Percentiles rank a stretch among this genome's conserved stretches.
Evolutionary conservation across 2,888 invertebrate genomes (phyloP).

Genomic region (Cosmopolites sordidus): DNA sequence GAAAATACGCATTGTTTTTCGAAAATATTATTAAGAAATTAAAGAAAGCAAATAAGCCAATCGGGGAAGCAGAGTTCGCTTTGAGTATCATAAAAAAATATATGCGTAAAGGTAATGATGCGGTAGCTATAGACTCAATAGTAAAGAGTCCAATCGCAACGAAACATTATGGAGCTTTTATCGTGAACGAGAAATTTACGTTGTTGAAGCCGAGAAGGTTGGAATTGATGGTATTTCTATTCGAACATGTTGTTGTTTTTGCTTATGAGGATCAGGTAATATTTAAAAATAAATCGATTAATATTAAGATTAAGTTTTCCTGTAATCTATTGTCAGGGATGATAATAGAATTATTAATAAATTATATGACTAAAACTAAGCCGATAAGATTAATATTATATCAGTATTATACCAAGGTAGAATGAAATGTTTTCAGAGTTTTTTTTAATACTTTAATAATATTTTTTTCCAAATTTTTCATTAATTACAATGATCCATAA

Average conservation of each 20-base stretch:
- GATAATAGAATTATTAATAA: too few relatives aligned
- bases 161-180: slow-evolving; percentile 38
- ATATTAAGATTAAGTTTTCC: too few relatives aligned
- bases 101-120: slow-evolving; percentile 44
- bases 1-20: slow-evolving; percentile 42
- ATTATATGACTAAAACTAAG: too few relatives aligned
- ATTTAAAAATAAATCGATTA: too few relatives aligned
- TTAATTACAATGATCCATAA: too few relatives aligned
- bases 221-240: slow-evolving; percentile 42
- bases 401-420: not conserved
- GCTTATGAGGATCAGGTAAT: slow-evolving; percentile 28
- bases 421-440: not conserved
- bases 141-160: slow-evolving; percentile 44
- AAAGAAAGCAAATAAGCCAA: slow-evolving; percentile 43
- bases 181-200: slow-evolving; percentile 40
- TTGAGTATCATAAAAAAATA: slow-evolving; percentile 37
- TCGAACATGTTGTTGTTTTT: slow-evolving; percentile 41
- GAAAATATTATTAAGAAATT: slow-evolving; percentile 40
- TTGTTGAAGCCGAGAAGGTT: slow-evolving; percentile 37
- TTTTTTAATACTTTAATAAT: too few relatives aligned
- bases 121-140: slow-evolving; percentile 43
- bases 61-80: slow-evolving; percentile 32
- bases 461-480: too few relatives aligned
- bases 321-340: not conserved
- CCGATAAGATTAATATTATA: too few relatives aligned